phyloP scores from a whole-genome alignment of 2,888 invertebrate genomes.

The Alentia gelatinosa region DNA sequence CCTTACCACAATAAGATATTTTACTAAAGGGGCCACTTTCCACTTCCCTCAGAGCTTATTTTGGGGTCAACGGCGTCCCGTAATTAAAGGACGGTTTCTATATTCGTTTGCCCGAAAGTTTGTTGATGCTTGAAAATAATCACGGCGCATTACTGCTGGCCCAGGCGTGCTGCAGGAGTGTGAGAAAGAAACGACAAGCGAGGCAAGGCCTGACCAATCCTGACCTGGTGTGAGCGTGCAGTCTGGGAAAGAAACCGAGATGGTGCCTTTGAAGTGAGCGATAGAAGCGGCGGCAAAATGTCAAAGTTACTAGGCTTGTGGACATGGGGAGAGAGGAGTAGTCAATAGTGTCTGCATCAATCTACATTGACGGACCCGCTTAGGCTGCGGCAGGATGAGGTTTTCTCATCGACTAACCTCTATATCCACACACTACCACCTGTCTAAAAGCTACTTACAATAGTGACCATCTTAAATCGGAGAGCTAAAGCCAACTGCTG shows the following conservation, averaged over 20 bases:
- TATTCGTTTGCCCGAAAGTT: not conserved
- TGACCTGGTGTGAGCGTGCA: not conserved
- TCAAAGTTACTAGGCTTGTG: not conserved
- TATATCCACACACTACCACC: no score
- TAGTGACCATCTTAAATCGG: no score
- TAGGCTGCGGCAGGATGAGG: no score
- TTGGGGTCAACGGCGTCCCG: not conserved
- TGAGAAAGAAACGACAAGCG: no score
- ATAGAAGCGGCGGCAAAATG: not conserved
- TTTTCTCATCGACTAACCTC: no score
- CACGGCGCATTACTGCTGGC: not conserved
- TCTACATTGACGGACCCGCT: no score
- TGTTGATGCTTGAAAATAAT: slow-evolving; percentile 26
- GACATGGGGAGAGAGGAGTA: no score
- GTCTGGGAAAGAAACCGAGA: not conserved
- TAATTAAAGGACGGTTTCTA: slow-evolving; percentile 14
- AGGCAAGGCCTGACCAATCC: no score
- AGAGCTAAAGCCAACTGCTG: no score
- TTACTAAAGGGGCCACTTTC: slow-evolving; percentile 6
- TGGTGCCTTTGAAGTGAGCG: not conserved
- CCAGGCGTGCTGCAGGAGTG: no score
- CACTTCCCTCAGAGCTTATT: not conserved
- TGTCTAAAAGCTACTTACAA: no score
- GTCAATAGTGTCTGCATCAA: no score
- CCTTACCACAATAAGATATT: not conserved